Conservation (phyloP, 2,113 vertebrate species). For the Melanerpes aurifrons region DNA sequence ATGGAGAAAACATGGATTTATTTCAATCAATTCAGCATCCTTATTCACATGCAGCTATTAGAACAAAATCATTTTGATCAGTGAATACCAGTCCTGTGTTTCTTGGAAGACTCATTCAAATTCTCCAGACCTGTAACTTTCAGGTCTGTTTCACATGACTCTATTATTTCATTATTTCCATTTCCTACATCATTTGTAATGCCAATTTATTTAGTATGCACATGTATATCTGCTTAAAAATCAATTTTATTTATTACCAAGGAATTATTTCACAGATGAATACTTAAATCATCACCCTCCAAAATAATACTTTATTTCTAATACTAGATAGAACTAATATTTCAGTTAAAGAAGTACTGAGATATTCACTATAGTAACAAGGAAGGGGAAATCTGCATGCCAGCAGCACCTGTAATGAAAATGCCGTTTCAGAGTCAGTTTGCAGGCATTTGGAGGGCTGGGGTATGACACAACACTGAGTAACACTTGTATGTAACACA, state of each 20-base stretch:
- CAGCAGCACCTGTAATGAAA: slow-evolving; percentile 58
- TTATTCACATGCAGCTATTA: background rate
- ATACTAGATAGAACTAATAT: slow-evolving; percentile 57
- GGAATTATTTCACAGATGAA: slow-evolving; percentile 58
- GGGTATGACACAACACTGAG: slow-evolving; percentile 48
- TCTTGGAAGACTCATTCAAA: slow-evolving; percentile 36
- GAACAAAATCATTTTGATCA: slow-evolving; percentile 2
- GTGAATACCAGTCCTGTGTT: background rate
- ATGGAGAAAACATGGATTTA: background rate
- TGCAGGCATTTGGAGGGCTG: slow-evolving; percentile 26
- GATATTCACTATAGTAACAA: slow-evolving; percentile 48
- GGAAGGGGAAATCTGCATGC: slow-evolving; percentile 53
- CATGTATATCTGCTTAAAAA: slow-evolving; percentile 28
- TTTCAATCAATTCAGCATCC: slow-evolving; percentile 21
- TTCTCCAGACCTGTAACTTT: background rate
- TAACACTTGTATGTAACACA: slow-evolving; percentile 44
- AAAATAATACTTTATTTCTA: slow-evolving; percentile 66
- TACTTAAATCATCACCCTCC: slow-evolving; percentile 47
- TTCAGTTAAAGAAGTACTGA: slow-evolving; percentile 36
- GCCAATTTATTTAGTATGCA: slow-evolving; percentile 23
- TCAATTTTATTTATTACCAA: slow-evolving; percentile 52
- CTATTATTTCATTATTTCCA: background rate
- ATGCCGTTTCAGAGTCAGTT: slow-evolving; percentile 34
- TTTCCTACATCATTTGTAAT: background rate
- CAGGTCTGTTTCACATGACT: background rate